Percentiles rank a stretch among this genome's conserved stretches.
These are phyloP conservation scores for Eubasilissa splendida DNA, from an alignment of 2,888 invertebrate species.

Conservation along the genomic window DNA sequence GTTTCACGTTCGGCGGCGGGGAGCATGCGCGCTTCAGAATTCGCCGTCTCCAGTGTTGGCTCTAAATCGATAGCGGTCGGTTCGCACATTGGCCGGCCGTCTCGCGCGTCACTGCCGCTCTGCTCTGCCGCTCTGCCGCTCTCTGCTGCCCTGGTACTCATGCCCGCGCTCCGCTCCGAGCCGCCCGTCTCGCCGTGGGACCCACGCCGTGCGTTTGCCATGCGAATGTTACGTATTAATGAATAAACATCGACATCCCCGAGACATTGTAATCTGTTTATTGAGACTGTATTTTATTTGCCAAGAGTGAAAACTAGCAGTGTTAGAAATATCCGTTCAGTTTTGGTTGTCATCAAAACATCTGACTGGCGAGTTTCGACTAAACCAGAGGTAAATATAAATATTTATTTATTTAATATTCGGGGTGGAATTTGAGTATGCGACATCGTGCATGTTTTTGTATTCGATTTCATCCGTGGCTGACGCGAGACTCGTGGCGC, in stretches of 20 bases:
- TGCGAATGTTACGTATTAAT: constrained; percentile 32
- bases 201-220: neutral
- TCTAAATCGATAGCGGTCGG: constrained; percentile 39
- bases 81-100: constrained; percentile 7
- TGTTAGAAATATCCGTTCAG: constrained; percentile 12
- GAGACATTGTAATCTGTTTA: neutral
- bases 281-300: neutral
- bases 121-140: neutral
- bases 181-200: constrained; percentile 1
- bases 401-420: constrained; percentile 1
- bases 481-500: neutral
- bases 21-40: constrained; percentile 28
- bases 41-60: constrained; percentile 16
- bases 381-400: constrained; percentile 34
- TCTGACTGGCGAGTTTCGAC: constrained; percentile 1
- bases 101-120: neutral
- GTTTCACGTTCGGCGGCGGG: constrained; percentile 8
- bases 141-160: neutral
- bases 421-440: neutral
- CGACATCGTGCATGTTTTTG: too few species aligned
- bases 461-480: neutral
- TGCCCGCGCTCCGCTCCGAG: neutral
- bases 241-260: neutral
- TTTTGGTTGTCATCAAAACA: neutral
- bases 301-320: constrained; percentile 13